phyloP scores from a whole-genome alignment of 2,797 vertebrate species.

The Mormyrops boulengeri region DNA sequence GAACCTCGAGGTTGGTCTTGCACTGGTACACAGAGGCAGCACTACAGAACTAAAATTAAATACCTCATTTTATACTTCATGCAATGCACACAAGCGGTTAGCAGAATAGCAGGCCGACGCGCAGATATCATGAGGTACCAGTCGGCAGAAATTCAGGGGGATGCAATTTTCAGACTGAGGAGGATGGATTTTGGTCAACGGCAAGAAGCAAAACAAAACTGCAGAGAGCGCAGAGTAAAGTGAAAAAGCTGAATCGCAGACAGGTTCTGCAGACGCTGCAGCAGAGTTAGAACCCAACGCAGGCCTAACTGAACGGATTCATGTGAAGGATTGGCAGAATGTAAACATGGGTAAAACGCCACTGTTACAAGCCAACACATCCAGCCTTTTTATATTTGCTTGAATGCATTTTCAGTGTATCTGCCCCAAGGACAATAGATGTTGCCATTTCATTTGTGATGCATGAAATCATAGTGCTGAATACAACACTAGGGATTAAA shows the following conservation, averaged over 20 bases:
- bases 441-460: slow-evolving; percentile 35
- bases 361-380: slow-evolving; percentile 1
- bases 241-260: background rate
- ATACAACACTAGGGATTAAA: slow-evolving; percentile 33
- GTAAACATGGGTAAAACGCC: background rate
- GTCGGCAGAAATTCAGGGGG: background rate
- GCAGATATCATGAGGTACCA: background rate
- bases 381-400: slow-evolving; percentile 30
- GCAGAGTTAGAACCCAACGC: background rate
- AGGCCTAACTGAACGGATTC: background rate
- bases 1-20: slow-evolving; percentile 58
- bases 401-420: slow-evolving; percentile 35
- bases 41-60: slow-evolving; percentile 55
- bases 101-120: background rate
- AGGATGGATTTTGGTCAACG: background rate
- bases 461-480: slow-evolving; percentile 44
- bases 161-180: background rate
- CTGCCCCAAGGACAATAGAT: slow-evolving; percentile 34
- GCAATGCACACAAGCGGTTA: slow-evolving; percentile 10
- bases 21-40: slow-evolving; percentile 65
- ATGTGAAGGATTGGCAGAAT: background rate
- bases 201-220: background rate
- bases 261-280: background rate
- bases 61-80: slow-evolving; percentile 69
- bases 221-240: background rate